phyloP scores from a whole-genome alignment of 2,113 vertebrate species.

The Petaurus breviceps region DNA sequence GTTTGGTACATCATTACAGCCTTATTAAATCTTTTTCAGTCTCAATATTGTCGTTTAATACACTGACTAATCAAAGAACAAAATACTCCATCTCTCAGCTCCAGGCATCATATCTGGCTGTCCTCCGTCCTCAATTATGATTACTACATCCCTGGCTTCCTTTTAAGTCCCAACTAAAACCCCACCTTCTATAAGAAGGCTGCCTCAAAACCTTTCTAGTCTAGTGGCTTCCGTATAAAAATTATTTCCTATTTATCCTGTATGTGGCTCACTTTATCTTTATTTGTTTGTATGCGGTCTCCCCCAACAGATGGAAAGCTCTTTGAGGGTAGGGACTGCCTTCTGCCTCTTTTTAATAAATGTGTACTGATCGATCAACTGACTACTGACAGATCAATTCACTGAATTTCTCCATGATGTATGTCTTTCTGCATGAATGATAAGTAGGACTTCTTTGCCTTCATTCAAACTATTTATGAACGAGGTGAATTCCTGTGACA shows the following conservation, averaged over 20 bases:
- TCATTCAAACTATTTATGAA: background rate
- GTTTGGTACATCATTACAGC: background rate
- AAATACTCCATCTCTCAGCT: background rate
- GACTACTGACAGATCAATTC: background rate
- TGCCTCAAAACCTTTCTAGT: background rate
- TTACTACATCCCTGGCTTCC: background rate
- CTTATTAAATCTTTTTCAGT: background rate
- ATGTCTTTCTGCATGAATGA: background rate
- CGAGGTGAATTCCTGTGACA: background rate
- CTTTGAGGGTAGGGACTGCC: background rate
- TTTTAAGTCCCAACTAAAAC: background rate
- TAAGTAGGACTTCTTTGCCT: background rate
- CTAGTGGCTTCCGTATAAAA: background rate
- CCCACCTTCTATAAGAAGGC: background rate
- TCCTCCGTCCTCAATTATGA: background rate
- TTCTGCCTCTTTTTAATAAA: background rate
- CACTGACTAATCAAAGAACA: background rate
- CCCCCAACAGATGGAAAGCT: background rate
- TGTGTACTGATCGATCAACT: background rate
- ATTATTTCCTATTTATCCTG: background rate
- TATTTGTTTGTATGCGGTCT: background rate
- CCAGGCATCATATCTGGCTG: background rate
- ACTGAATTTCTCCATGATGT: background rate
- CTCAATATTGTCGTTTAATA: background rate
- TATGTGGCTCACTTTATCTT: background rate